These are phyloP conservation scores for Phasianus colchicus DNA, from an alignment of 2,113 vertebrate genomes.

Conservation along the genomic window DNA sequence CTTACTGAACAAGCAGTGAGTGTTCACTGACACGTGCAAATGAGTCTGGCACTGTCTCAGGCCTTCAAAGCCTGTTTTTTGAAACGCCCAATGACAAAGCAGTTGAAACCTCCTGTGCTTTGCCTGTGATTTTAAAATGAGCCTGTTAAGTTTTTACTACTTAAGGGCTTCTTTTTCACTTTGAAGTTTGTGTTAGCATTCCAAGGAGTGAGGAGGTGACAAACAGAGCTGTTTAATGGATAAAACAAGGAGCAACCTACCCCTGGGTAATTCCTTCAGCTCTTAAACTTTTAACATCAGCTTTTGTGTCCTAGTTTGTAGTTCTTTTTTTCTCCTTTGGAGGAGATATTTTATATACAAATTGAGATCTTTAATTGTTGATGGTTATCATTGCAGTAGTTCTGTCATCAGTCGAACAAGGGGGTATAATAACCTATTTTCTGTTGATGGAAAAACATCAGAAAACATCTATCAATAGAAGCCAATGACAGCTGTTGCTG, in stretches of 20 bases:
- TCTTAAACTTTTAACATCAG: background rate
- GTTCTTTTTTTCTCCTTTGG: background rate
- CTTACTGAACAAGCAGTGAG: conserved; percentile 1
- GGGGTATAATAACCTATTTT: background rate
- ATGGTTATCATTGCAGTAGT: background rate
- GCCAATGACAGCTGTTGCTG: background rate
- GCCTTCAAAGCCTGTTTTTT: background rate
- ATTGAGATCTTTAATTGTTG: background rate
- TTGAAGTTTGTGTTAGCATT: conserved; percentile 9
- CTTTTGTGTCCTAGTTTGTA: background rate
- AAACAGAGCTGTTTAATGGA: background rate
- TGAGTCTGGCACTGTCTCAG: background rate
- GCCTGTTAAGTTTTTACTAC: background rate
- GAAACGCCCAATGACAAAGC: background rate
- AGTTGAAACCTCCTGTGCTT: background rate
- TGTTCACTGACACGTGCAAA: background rate
- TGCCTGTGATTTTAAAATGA: background rate
- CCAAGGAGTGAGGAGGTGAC: background rate
- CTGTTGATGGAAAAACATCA: background rate
- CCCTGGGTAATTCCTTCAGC: background rate
- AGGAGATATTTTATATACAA: background rate
- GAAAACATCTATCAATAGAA: background rate
- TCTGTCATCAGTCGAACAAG: background rate
- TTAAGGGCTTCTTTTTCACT: conserved; percentile 1
- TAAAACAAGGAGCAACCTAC: background rate